Evolutionary conservation across 2,113 vertebrate species (phyloP), one percentile per base, ranked within the genome.

Genomic region (Bos javanicus): DNA sequence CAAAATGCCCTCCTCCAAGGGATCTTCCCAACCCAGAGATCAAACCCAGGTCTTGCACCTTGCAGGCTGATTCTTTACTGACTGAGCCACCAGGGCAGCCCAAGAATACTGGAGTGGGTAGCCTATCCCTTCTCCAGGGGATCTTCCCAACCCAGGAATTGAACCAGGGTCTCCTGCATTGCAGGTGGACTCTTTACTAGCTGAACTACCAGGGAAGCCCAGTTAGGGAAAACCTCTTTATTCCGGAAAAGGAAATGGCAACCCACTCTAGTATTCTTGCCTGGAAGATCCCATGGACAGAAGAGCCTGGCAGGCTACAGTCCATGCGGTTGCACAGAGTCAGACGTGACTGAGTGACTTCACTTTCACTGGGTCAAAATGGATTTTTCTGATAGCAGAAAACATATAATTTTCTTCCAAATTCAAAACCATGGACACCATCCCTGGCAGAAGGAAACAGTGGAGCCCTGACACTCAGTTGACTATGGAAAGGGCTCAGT

Each of bases 331-430:
- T 71, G n/a, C 67, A 71, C 11, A 71, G 10, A 71, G 67, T 23
- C 11, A 1, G n/a, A 71, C 5, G 0, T 71, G 67, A 71, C 67
- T 13, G n/a, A 71, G 10, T 0, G 8, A 39, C 67, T 39, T 71
- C 19, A 71, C 10, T 39, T 71, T 23, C 67, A 23, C n/a, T 80
- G 94, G 82, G 90, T 96, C 95, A 97, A 97, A 97, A 97, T 52
- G 59, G 92, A 96, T 85, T 97, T 97, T 98, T 97, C 81, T 92
- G 82, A 62, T 88, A 95, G 94, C 96, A 92, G 90, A 96, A 97
- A 98, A 97, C 92, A 95, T 36, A 92, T 94, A 50, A 97, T 97
- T 97, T 97, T 86, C 96, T 95, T 60, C 59, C 50, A 64, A 97
- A 97, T 93, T 97, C 87, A 80, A 87, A 96, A 92, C 76, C 23